Conservation (phyloP, 2,797 vertebrate genomes). For the Picus viridis region DNA sequence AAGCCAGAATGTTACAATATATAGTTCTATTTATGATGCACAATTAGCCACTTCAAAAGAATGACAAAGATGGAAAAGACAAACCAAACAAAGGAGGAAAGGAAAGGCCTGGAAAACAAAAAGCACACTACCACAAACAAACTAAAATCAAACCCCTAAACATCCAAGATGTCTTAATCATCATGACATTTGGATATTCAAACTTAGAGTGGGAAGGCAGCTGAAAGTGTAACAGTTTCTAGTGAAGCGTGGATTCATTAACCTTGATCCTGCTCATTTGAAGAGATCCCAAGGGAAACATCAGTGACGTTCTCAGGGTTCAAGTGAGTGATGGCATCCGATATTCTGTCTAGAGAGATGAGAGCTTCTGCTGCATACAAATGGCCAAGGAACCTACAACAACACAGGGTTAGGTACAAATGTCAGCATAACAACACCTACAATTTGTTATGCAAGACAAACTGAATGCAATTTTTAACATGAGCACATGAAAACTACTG, state of each 20-base stretch:
- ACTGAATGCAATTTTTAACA: background rate
- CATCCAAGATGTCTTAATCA: background rate
- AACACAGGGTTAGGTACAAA: slow-evolving; percentile 32
- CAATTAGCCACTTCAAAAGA: background rate
- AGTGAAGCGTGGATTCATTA: slow-evolving; percentile 68
- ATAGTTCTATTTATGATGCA: background rate
- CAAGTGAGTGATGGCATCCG: slow-evolving; percentile 95
- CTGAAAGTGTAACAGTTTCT: slow-evolving; percentile 45
- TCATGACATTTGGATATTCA: background rate
- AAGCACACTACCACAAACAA: background rate
- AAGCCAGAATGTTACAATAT: background rate
- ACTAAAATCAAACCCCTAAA: background rate
- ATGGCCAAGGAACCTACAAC: slow-evolving; percentile 93
- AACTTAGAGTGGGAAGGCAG: slow-evolving; percentile 37
- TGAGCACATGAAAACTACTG: background rate
- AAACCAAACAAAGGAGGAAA: background rate
- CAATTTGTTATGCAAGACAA: background rate
- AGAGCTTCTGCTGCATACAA: slow-evolving; percentile 98
- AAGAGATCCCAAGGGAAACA: slow-evolving; percentile 91
- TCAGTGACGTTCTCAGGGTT: slow-evolving; percentile 97
- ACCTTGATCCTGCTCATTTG: slow-evolving; percentile 98
- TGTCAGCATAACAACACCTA: background rate
- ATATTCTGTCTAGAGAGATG: slow-evolving; percentile 98
- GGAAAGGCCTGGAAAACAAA: background rate
- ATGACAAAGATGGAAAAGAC: background rate